Evolutionary conservation across 1,140 invertebrate genomes (phyloP).

Genomic region (Gonatopus flavifemur): DNA sequence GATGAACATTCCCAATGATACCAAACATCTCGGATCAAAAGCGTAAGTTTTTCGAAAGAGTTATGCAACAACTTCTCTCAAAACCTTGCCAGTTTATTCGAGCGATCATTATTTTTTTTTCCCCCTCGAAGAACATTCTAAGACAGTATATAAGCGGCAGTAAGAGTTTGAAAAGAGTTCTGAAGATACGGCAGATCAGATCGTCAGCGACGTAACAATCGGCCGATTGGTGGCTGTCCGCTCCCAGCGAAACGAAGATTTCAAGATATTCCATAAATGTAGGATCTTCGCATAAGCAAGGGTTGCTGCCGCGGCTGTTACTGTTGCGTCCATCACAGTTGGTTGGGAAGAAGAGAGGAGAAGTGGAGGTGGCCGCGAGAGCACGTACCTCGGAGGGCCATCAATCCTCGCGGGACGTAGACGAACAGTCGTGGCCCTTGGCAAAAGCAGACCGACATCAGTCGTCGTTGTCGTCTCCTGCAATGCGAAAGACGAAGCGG

Average conservation of each 20-base stretch:
- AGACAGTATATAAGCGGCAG: no score
- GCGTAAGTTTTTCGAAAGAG: no score
- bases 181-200: constrained; percentile 24
- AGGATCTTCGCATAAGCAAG: constrained; percentile 33
- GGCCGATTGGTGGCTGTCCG: constrained; percentile 23
- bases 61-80: no score
- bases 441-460: constrained; percentile 48
- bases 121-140: no score
- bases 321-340: constrained; percentile 13
- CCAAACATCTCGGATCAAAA: no score
- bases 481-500: constrained; percentile 29
- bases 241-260: constrained; percentile 34
- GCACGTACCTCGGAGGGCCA: constrained; percentile 37
- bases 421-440: constrained; percentile 46
- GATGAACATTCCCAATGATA: no score
- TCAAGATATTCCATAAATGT: constrained; percentile 53
- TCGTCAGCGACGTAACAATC: constrained; percentile 26
- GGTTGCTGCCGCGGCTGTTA: constrained; percentile 15
- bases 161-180: background rate
- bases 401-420: constrained; percentile 48
- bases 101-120: no score
- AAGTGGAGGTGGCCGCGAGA: no score
- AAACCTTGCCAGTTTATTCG: no score
- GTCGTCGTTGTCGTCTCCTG: constrained; percentile 30
- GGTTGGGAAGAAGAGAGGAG: constrained; percentile 13